phyloP scores from a whole-genome alignment of 2,113 vertebrate species.

The Dicaeum eximium region DNA sequence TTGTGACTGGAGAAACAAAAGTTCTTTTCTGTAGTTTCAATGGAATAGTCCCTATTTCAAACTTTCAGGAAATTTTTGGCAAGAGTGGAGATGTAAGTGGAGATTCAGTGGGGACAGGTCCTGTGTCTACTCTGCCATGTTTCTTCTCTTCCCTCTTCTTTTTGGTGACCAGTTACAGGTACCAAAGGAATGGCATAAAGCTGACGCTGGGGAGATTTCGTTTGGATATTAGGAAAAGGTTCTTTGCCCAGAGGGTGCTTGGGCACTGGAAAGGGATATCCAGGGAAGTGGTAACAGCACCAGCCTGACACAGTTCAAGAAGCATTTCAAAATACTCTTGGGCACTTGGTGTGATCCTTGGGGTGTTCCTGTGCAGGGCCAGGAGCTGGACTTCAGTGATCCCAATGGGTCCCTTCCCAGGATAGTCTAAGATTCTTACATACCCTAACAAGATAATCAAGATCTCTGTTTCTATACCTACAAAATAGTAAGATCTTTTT shows the following conservation, averaged over 20 bases:
- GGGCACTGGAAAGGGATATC: background rate
- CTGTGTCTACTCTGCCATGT: background rate
- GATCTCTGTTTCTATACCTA: background rate
- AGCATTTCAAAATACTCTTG: fast-evolving
- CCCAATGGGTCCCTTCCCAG: background rate
- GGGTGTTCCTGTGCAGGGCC: no score
- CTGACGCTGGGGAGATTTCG: background rate
- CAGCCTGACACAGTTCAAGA: background rate
- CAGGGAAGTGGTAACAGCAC: background rate
- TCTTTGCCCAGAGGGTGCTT: background rate
- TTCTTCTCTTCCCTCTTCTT: background rate
- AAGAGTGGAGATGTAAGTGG: background rate
- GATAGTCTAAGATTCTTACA: background rate
- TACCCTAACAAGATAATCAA: background rate
- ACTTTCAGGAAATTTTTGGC: background rate
- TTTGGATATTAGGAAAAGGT: background rate
- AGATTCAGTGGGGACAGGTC: background rate
- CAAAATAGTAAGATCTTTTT: background rate
- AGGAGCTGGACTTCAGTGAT: background rate
- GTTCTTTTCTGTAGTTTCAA: background rate
- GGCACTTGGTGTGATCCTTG: background rate
- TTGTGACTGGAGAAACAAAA: background rate
- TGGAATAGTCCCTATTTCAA: background rate
- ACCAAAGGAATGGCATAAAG: background rate
- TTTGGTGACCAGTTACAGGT: background rate